phyloP scores from a whole-genome alignment of 92 coral and sea anemone genomes.

The Zoanthus gigantus region DNA sequence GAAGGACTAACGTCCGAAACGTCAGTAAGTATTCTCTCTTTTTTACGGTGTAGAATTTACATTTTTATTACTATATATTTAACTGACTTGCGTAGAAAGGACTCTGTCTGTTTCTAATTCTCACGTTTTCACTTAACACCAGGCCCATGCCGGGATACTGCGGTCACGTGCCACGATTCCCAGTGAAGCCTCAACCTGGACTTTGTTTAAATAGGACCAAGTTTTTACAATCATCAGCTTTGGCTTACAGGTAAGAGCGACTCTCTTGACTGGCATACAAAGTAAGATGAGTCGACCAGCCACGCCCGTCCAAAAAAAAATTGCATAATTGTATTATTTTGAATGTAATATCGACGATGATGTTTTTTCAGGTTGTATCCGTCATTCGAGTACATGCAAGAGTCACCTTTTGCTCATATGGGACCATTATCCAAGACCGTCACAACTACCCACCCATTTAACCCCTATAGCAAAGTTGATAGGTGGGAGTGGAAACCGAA shows the following conservation, averaged over 20 bases:
- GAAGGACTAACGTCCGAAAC: no score
- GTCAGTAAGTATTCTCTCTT: no score
- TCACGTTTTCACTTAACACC: constrained; percentile 55
- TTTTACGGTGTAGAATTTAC: no score
- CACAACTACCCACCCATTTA: constrained; percentile 89
- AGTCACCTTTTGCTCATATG: constrained; percentile 78
- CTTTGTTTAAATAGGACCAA: constrained; percentile 62
- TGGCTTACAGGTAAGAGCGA: constrained; percentile 82
- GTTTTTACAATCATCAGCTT: constrained; percentile 71
- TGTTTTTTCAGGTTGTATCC: constrained; percentile 63
- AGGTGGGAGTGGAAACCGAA: constrained; percentile 67
- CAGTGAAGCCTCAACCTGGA: constrained; percentile 80
- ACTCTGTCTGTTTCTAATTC: no score
- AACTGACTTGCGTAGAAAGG: no score
- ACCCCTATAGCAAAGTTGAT: constrained; percentile 88
- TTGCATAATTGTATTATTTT: neutral
- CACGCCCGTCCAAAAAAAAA: neutral
- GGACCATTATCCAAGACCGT: constrained; percentile 91
- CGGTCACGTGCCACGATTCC: constrained; percentile 89
- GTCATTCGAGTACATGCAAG: constrained; percentile 65
- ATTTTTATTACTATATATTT: no score
- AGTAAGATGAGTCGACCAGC: neutral
- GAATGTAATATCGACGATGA: neutral
- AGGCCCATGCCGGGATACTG: constrained; percentile 92
- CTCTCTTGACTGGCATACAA: neutral